Evolutionary conservation across 2,113 vertebrate species (phyloP).

Genomic region (Crotalus helleri): DNA sequence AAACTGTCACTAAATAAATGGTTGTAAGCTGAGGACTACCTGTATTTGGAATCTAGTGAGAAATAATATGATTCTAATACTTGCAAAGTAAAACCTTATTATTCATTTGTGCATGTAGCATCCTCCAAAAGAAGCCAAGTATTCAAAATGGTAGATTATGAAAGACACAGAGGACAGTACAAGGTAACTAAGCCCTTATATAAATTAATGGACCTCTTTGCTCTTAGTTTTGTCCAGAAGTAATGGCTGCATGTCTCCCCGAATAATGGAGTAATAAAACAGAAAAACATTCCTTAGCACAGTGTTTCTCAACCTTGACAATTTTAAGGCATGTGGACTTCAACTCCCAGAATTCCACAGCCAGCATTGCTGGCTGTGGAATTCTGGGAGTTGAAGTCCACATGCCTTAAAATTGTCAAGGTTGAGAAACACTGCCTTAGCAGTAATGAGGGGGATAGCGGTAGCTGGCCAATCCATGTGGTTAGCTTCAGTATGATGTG

Average conservation of each 20-base stretch:
- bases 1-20: neutral
- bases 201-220: neutral
- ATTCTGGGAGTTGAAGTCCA: too few relatives aligned
- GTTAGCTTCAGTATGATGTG: too few relatives aligned
- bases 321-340: too few relatives aligned
- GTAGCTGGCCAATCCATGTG: too few relatives aligned
- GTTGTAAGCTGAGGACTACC: neutral
- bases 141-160: neutral
- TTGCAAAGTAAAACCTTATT: neutral
- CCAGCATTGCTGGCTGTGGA: too few relatives aligned
- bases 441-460: too few relatives aligned
- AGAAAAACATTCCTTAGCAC: neutral
- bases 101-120: neutral
- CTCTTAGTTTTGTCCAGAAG: neutral
- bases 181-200: neutral
- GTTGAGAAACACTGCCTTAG: too few relatives aligned
- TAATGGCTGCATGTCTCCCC: neutral
- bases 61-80: neutral
- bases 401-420: too few relatives aligned
- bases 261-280: neutral
- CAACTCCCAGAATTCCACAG: too few relatives aligned
- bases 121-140: neutral
- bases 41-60: neutral
- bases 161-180: neutral
- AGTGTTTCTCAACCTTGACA: too few relatives aligned